Evolutionary conservation across 2,797 vertebrate genomes (phyloP).

Genomic region (Otus scops): DNA sequence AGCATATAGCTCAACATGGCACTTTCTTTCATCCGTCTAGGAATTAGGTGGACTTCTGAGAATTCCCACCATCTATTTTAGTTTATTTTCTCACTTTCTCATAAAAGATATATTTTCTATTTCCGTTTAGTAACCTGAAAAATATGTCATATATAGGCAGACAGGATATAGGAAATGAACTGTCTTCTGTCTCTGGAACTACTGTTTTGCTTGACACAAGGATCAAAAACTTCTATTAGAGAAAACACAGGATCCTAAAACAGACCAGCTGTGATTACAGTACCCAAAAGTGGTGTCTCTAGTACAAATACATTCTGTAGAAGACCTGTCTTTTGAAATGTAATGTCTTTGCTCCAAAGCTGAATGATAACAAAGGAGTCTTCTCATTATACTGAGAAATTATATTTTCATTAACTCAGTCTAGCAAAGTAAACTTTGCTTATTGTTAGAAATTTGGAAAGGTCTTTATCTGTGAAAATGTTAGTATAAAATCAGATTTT

Average conservation of each 20-base stretch:
- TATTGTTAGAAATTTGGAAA: neutral
- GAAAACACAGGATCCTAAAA: neutral
- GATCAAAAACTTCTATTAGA: neutral
- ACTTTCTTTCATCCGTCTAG: neutral
- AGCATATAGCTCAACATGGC: neutral
- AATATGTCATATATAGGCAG: neutral
- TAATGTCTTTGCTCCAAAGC: neutral
- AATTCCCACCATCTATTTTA: neutral
- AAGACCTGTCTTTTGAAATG: neutral
- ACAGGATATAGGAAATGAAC: neutral
- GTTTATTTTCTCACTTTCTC: neutral
- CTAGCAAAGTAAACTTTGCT: neutral
- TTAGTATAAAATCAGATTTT: neutral
- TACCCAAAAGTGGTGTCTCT: neutral
- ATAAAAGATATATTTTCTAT: neutral
- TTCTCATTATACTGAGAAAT: neutral
- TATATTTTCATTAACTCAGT: neutral
- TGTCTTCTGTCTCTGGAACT: neutral
- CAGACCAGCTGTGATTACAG: neutral
- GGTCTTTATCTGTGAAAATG: neutral
- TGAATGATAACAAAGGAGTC: neutral
- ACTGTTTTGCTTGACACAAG: neutral
- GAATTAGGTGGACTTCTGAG: neutral
- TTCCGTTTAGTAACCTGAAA: neutral
- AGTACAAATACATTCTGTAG: neutral